Conservation (phyloP, 2,888 invertebrate species). For the Sipha maydis region DNA sequence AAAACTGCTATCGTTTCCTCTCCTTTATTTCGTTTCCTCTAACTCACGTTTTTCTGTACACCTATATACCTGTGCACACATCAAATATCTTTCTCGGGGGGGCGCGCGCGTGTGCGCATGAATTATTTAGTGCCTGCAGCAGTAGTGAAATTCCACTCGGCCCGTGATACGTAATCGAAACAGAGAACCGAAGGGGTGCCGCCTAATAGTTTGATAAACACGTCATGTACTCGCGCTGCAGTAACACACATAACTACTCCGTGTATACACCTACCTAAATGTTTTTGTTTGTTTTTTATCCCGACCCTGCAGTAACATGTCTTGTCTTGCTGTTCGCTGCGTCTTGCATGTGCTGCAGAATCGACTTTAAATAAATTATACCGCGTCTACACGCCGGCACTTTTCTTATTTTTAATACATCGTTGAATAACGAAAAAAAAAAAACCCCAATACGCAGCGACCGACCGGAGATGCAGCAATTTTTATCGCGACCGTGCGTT, state of each 20-base stretch:
- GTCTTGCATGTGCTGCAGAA: background rate
- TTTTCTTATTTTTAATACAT: too few relatives aligned
- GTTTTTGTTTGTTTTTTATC: too few relatives aligned
- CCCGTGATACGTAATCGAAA: slow-evolving; percentile 41
- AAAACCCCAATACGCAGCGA: too few relatives aligned
- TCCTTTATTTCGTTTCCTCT: slow-evolving; percentile 2
- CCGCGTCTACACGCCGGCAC: background rate
- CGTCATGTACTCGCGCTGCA: slow-evolving; percentile 4
- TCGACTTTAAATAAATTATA: slow-evolving; percentile 24
- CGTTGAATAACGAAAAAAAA: too few relatives aligned
- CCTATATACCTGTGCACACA: background rate
- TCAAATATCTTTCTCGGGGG: background rate
- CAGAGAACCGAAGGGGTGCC: slow-evolving; percentile 12
- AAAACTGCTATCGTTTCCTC: slow-evolving; percentile 33
- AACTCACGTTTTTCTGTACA: background rate
- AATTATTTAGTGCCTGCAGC: slow-evolving; percentile 31
- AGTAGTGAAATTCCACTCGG: slow-evolving; percentile 23
- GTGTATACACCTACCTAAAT: too few relatives aligned
- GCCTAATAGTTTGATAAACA: slow-evolving; percentile 51
- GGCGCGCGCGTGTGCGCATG: background rate
- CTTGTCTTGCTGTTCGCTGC: background rate
- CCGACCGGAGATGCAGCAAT: too few relatives aligned
- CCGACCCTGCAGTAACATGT: too few relatives aligned
- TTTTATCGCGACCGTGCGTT: too few relatives aligned
- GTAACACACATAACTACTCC: too few relatives aligned